These are phyloP conservation scores for Callyntrura sp. DNA, from an alignment of 2,888 invertebrate species.

Conservation along the genomic window DNA sequence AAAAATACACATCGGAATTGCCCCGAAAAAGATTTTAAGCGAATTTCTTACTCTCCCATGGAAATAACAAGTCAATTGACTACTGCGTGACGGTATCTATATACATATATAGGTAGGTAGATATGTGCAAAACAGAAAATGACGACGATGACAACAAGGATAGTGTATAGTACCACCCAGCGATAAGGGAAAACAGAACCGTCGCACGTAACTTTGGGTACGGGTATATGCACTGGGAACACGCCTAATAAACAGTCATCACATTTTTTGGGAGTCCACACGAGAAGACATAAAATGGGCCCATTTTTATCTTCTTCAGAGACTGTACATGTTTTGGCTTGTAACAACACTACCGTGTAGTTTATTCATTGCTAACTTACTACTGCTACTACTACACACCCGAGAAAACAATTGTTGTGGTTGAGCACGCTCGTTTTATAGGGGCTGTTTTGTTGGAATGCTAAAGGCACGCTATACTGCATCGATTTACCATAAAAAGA, in stretches of 20 bases:
- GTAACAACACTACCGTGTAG: neutral
- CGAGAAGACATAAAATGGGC: conserved; percentile 39
- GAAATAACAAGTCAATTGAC: conserved; percentile 62
- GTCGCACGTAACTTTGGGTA: neutral
- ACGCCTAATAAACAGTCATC: conserved; percentile 46
- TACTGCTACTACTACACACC: conserved; percentile 48
- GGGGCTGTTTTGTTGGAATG: conserved; percentile 21
- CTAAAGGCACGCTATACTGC: conserved; percentile 53
- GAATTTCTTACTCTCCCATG: conserved; percentile 31
- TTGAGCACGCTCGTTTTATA: conserved; percentile 35
- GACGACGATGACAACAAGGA: neutral
- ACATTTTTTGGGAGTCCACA: conserved; percentile 41
- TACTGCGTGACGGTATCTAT: neutral
- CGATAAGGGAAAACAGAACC: neutral
- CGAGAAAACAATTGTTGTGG: conserved; percentile 51
- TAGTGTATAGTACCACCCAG: neutral
- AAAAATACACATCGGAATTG: conserved; percentile 72
- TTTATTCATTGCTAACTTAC: neutral
- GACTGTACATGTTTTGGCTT: conserved; percentile 6
- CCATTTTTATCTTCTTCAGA: conserved; percentile 41
- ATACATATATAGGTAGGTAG: neutral
- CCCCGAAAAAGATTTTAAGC: conserved; percentile 51
- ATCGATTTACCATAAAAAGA: conserved; percentile 84
- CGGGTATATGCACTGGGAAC: conserved; percentile 1
- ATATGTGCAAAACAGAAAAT: conserved; percentile 2